Percentiles rank a stretch among this genome's conserved stretches.
Evolutionary conservation across 2,797 vertebrate genomes (phyloP).

Genomic region (Xenops minutus): DNA sequence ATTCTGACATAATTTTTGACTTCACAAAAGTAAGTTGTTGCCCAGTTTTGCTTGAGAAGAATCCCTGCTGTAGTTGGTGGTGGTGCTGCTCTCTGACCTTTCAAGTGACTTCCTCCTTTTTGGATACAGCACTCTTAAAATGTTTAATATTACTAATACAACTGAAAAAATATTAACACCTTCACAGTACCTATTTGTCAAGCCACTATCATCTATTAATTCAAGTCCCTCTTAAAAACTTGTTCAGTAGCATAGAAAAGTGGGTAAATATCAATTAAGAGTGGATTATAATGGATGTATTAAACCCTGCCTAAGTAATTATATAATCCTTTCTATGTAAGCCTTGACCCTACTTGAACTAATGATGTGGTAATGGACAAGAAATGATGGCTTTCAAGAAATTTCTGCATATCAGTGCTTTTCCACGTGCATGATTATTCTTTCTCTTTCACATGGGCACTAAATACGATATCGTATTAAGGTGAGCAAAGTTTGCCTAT

Average conservation of each 20-base stretch:
- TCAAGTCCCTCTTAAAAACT: background rate
- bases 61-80: fast-evolving
- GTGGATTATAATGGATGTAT: background rate
- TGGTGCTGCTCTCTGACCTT: background rate
- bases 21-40: background rate
- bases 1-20: background rate
- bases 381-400: background rate
- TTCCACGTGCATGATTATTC: background rate
- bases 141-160: background rate
- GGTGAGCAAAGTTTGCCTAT: background rate
- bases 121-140: background rate
- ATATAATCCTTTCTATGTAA: background rate
- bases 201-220: background rate
- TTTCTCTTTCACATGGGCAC: background rate
- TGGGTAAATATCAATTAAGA: conserved; percentile 18
- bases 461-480: background rate
- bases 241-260: background rate
- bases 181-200: background rate
- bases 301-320: background rate
- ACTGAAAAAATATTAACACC: background rate
- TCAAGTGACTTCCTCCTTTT: background rate
- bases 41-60: background rate
- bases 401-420: background rate
- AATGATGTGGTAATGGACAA: background rate
- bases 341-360: conserved; percentile 3